These are phyloP conservation scores for Chalcis sispes DNA, from an alignment of 2,888 invertebrate species.

Conservation along the genomic window DNA sequence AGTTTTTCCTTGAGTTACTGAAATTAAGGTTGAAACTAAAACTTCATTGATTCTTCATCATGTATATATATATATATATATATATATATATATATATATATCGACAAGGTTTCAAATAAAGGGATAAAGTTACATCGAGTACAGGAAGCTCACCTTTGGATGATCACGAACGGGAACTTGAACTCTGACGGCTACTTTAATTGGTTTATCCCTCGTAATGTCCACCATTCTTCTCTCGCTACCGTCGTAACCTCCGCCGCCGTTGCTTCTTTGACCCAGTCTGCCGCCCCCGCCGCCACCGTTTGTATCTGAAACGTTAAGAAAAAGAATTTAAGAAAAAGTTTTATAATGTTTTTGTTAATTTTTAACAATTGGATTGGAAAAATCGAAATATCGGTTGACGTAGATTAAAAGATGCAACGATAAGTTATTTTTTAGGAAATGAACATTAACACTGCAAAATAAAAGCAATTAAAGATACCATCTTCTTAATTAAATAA, in stretches of 20 bases:
- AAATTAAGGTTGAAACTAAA: too few relatives aligned
- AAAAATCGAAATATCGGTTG: too few relatives aligned
- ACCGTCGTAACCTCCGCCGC: constrained; percentile 68
- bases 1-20: too few relatives aligned
- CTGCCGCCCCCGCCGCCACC: constrained; percentile 62
- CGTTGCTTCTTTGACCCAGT: constrained; percentile 62
- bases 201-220: constrained; percentile 91
- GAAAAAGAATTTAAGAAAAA: too few relatives aligned
- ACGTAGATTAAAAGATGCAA: too few relatives aligned
- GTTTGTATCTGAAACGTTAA: constrained; percentile 65
- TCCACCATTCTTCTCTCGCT: constrained; percentile 86
- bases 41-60: too few relatives aligned
- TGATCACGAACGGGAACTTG: constrained; percentile 92
- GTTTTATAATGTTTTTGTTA: too few relatives aligned
- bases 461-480: too few relatives aligned
- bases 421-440: too few relatives aligned
- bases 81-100: neutral
- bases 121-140: neutral
- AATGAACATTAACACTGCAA: too few relatives aligned
- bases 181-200: constrained; percentile 90
- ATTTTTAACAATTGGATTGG: too few relatives aligned
- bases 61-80: constrained; percentile 7
- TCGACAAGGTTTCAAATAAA: neutral
- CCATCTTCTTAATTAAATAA: too few relatives aligned
- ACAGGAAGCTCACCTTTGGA: constrained; percentile 83